phyloP scores from a whole-genome alignment of 64 coral and sea anemone genomes.

The Hydrozoanthus tunicans region DNA sequence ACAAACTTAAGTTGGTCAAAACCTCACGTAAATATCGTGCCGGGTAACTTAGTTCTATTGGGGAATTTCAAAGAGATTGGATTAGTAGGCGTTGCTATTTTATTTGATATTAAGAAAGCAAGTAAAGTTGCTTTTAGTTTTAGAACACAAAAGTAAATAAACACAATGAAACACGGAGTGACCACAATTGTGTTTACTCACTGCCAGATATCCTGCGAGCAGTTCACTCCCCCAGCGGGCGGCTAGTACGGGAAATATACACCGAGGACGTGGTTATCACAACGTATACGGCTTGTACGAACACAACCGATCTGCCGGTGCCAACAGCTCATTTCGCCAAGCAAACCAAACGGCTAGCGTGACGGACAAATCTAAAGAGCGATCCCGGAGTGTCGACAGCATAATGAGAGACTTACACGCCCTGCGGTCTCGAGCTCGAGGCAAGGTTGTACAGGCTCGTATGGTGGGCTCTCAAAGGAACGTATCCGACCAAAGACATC shows the following conservation, averaged over 20 bases:
- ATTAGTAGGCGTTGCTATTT: no score
- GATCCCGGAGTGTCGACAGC: conserved; percentile 30
- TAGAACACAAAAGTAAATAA: no score
- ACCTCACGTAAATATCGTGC: no score
- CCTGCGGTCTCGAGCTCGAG: background rate
- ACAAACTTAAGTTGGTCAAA: no score
- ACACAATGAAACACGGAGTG: background rate
- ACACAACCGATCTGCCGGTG: conserved; percentile 17
- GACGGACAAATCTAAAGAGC: background rate
- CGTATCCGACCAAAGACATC: background rate
- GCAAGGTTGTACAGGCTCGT: conserved; percentile 4
- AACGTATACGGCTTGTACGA: conserved; percentile 46
- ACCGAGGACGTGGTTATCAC: conserved; percentile 24
- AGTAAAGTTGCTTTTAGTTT: no score
- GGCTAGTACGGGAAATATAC: conserved; percentile 46
- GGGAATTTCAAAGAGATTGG: no score
- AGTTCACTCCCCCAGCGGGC: background rate
- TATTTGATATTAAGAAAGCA: no score
- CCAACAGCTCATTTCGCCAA: background rate
- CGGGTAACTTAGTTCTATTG: no score
- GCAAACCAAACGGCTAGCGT: background rate
- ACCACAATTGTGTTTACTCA: background rate
- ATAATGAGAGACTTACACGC: conserved; percentile 48
- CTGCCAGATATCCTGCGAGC: conserved; percentile 11
- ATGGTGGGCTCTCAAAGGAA: conserved; percentile 35